A percentile compares a stretch with the other conserved stretches of the same genome.
These are phyloP conservation scores for Fissipunctia ypsillon DNA, from an alignment of 2,888 invertebrate genomes.

Conservation along the genomic window DNA sequence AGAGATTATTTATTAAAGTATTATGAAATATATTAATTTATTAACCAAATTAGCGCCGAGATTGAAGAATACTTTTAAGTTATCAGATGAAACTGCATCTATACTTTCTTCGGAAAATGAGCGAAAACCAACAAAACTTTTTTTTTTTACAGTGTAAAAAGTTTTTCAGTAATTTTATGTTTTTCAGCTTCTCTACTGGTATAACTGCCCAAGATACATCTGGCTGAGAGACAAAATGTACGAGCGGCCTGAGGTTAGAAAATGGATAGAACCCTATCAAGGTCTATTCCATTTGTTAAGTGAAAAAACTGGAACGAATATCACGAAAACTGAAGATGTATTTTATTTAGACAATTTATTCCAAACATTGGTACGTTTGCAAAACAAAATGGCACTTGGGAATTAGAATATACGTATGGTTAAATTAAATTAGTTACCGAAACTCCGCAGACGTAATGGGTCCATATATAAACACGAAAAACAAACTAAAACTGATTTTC, in stretches of 20 bases:
- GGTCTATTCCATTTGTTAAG: slow-evolving; percentile 77
- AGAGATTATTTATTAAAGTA: no score
- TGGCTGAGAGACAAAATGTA: slow-evolving; percentile 77
- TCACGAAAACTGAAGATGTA: slow-evolving; percentile 83
- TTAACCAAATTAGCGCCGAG: not conserved
- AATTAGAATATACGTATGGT: no score
- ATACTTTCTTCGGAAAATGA: not conserved
- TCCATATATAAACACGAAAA: no score
- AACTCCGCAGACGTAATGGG: no score
- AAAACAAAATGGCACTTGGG: not conserved
- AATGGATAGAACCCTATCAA: slow-evolving; percentile 77
- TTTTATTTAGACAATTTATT: slow-evolving; percentile 87
- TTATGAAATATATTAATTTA: no score
- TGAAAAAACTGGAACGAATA: slow-evolving; percentile 79
- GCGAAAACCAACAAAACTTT: not conserved
- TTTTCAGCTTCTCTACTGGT: slow-evolving; percentile 87
- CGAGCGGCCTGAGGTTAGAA: slow-evolving; percentile 76
- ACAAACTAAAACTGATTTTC: no score
- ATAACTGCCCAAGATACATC: slow-evolving; percentile 84
- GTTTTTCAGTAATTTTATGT: not conserved
- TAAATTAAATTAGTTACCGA: no score
- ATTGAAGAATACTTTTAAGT: not conserved
- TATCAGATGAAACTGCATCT: not conserved
- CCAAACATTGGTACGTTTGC: slow-evolving; percentile 83
- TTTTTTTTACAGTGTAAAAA: slow-evolving; percentile 19